A percentile compares a stretch with the other conserved stretches of the same genome.
Conservation (phyloP, 2,113 vertebrate species). For the Coracopsis vasa region DNA sequence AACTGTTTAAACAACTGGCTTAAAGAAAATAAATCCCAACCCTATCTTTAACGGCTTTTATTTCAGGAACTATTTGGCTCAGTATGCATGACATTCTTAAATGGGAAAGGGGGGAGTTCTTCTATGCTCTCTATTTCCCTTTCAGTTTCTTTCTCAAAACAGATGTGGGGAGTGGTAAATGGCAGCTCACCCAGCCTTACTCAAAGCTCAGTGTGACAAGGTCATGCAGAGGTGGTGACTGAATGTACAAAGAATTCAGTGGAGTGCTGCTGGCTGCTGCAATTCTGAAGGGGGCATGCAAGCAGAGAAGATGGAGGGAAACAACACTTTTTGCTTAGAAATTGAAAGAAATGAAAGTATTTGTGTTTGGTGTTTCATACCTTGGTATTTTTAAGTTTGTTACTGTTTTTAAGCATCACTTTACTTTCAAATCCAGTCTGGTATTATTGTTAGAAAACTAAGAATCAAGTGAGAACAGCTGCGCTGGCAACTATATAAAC, state of each 20-base stretch:
- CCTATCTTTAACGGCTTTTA: neutral
- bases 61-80: neutral
- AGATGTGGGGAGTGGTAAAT: neutral
- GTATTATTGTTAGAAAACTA: neutral
- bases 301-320: neutral
- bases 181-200: neutral
- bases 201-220: neutral
- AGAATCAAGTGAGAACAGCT: neutral
- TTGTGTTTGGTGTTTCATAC: neutral
- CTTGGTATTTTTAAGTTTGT: neutral
- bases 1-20: neutral
- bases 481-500: neutral
- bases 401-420: neutral
- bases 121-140: neutral
- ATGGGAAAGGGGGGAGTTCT: neutral
- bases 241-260: neutral
- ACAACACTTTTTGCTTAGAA: neutral
- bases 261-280: neutral
- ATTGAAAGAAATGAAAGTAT: neutral
- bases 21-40: neutral
- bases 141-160: neutral
- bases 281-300: neutral
- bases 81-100: neutral
- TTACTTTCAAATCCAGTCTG: neutral
- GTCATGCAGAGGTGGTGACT: neutral